Evolutionary conservation across 1,140 invertebrate genomes (phyloP).

Genomic region (Ceratitis capitata): DNA sequence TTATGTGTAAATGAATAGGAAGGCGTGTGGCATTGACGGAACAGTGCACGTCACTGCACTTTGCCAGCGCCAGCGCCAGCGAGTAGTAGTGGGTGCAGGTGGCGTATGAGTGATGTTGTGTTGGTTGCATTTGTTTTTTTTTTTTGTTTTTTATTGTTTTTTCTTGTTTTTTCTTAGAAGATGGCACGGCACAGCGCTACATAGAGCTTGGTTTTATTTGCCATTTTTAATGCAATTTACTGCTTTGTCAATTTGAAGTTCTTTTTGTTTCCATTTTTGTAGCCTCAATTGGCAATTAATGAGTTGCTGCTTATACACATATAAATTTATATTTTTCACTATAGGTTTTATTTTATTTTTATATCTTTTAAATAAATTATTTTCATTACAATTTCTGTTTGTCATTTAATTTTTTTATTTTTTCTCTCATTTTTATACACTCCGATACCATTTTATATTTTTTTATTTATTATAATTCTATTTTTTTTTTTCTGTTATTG

Average conservation of each 20-base stretch:
- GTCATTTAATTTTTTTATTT: background rate
- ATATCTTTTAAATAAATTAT: no score
- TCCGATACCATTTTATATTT: no score
- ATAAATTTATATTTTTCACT: no score
- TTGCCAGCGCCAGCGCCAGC: background rate
- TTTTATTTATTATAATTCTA: no score
- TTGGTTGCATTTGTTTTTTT: background rate
- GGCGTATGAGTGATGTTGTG: slow-evolving; percentile 35
- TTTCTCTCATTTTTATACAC: no score
- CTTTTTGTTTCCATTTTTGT: background rate
- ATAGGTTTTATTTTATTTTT: no score
- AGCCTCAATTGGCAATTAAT: slow-evolving; percentile 26
- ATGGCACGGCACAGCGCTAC: background rate
- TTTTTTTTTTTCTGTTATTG: background rate
- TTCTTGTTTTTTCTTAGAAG: background rate
- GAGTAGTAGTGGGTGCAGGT: slow-evolving; percentile 33
- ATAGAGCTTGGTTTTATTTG: background rate
- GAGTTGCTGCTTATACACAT: background rate
- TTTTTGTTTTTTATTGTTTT: background rate
- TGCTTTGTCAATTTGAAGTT: background rate
- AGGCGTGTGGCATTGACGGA: slow-evolving; percentile 31
- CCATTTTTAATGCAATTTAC: no score
- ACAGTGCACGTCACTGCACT: background rate
- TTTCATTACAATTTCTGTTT: no score
- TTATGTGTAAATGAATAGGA: background rate